These are phyloP conservation scores for Beroe forskalii DNA, from an alignment of 37 sponge, comb jelly and placozoan species.

Conservation along the genomic window DNA sequence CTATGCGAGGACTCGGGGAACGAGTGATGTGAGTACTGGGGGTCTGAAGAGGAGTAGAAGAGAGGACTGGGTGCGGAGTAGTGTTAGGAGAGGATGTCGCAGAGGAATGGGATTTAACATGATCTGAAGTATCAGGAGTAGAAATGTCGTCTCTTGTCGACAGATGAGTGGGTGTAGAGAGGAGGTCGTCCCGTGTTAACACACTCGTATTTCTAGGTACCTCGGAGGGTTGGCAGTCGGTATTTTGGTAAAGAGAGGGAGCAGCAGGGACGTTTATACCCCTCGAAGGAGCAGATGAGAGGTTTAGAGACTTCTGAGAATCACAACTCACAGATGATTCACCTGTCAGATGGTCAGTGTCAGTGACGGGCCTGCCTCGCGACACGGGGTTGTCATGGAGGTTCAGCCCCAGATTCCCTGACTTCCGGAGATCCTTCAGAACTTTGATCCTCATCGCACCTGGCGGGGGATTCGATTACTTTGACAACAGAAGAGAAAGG, in stretches of 20 bases:
- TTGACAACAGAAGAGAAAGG: too few relatives aligned
- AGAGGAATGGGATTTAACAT: background rate
- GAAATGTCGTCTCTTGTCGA: background rate
- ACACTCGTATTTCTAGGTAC: background rate
- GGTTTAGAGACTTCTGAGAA: background rate
- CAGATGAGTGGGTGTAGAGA: background rate
- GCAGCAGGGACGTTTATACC: too few relatives aligned
- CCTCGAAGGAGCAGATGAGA: too few relatives aligned
- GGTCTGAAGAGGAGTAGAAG: background rate
- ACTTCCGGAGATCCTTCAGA: background rate
- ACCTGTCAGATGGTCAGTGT: background rate
- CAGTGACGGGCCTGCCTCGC: background rate
- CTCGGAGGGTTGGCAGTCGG: background rate
- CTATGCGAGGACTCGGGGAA: too few relatives aligned
- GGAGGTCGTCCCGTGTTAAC: background rate
- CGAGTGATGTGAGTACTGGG: too few relatives aligned
- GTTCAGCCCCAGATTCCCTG: slow-evolving; percentile 17
- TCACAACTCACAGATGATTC: too few relatives aligned
- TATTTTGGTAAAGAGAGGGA: too few relatives aligned
- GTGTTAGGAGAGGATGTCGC: background rate
- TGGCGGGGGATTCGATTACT: too few relatives aligned
- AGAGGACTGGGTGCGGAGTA: background rate
- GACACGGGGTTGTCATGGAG: background rate
- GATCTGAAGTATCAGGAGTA: background rate
- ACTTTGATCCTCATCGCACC: too few relatives aligned